phyloP scores from a whole-genome alignment of 64 coral and sea anemone genomes.

The Trachythela sp. region DNA sequence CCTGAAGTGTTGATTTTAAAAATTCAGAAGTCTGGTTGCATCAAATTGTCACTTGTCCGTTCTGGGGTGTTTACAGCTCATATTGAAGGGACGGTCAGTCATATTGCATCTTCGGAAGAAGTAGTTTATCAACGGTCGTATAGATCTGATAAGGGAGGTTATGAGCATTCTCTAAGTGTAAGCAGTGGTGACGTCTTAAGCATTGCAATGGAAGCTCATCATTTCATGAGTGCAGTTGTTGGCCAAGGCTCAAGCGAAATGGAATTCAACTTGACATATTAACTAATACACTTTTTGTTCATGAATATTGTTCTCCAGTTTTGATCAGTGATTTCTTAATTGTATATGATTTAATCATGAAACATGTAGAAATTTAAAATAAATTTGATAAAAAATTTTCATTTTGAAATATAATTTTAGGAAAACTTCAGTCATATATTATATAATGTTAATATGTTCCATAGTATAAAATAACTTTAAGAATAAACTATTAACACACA shows the following conservation, averaged over 20 bases:
- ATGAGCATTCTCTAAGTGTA: constrained; percentile 7
- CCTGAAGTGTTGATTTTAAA: constrained; percentile 37
- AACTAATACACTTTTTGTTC: background rate
- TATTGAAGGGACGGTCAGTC: constrained; percentile 45
- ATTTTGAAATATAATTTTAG: no score
- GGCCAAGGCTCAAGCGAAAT: constrained; percentile 47
- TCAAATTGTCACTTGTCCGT: background rate
- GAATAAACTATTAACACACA: no score
- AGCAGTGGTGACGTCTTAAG: background rate
- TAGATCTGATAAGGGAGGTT: constrained; percentile 51
- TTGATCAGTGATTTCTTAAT: background rate
- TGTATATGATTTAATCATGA: background rate
- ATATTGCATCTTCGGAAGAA: background rate
- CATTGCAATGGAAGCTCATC: constrained; percentile 39
- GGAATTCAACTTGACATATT: constrained; percentile 22
- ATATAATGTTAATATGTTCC: background rate
- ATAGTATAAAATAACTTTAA: no score
- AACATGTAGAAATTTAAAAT: no score
- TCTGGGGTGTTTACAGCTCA: constrained; percentile 34
- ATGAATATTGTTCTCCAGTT: background rate
- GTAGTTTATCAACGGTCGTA: constrained; percentile 34
- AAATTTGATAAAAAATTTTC: no score
- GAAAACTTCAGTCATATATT: no score
- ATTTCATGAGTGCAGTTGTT: constrained; percentile 32
- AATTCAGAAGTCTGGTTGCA: background rate